Evolutionary conservation across 53 echinoderm and acorn worm genomes (phyloP).

Genomic region (Temnopleurus reevesii): DNA sequence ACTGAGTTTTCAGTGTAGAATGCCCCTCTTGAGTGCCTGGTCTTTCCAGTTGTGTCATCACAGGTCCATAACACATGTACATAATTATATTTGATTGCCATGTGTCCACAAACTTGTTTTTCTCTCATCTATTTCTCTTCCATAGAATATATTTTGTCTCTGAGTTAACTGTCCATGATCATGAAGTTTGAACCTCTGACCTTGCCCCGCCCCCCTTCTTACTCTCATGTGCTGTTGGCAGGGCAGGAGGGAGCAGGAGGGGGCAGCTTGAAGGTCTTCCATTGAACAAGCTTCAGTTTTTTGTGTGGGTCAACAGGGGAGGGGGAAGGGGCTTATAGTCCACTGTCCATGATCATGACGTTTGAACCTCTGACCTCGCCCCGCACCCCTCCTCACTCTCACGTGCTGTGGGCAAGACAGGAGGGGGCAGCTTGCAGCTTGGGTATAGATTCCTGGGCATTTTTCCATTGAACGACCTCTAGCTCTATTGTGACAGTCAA

Average conservation of each 20-base stretch:
- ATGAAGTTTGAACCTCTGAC: not conserved
- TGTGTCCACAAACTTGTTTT: too few relatives aligned
- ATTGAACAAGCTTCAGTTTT: not conserved
- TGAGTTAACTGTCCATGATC: too few relatives aligned
- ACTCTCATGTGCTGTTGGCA: not conserved
- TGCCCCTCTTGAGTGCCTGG: too few relatives aligned
- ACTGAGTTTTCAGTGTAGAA: too few relatives aligned
- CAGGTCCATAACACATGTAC: too few relatives aligned
- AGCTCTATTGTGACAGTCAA: constrained; percentile 70
- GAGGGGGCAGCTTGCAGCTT: constrained; percentile 62
- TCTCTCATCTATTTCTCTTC: too few relatives aligned
- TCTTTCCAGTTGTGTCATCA: too few relatives aligned
- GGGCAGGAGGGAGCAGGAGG: not conserved
- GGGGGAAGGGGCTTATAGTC: too few relatives aligned
- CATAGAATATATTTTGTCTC: too few relatives aligned
- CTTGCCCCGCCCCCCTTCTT: not conserved
- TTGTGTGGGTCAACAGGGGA: not conserved
- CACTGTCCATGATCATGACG: not conserved
- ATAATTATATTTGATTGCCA: too few relatives aligned
- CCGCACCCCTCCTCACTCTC: constrained; percentile 30
- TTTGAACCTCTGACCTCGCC: not conserved
- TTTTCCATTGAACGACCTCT: constrained; percentile 85
- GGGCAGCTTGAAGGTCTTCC: not conserved
- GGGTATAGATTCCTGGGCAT: constrained; percentile 86
- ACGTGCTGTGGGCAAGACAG: not conserved